A percentile compares a stretch with the other conserved stretches of the same genome.
Evolutionary conservation across 1,140 invertebrate species (phyloP).

Genomic region (Heliconius himera): DNA sequence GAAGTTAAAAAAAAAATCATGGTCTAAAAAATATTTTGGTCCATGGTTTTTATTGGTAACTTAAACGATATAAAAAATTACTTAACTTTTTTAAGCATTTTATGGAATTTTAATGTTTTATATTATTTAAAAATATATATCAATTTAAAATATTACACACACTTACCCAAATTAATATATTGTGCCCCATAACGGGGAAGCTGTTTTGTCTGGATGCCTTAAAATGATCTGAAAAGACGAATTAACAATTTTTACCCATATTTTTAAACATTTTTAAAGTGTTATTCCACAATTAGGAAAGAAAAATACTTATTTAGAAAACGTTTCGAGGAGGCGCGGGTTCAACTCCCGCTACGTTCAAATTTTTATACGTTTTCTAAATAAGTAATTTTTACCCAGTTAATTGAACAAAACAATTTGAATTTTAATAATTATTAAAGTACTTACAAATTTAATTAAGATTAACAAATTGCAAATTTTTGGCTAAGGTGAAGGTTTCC

Average conservation of each 20-base stretch:
- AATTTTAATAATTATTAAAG: background rate
- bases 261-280: too few species aligned
- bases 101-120: too few species aligned
- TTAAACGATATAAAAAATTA: too few species aligned
- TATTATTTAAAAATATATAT: background rate
- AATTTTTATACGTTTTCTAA: too few species aligned
- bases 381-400: background rate
- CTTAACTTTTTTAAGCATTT: too few species aligned
- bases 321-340: too few species aligned
- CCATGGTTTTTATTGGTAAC: too few species aligned
- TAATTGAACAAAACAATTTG: background rate
- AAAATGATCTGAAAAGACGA: conserved; percentile 38
- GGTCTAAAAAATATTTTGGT: too few species aligned
- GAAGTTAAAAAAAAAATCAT: too few species aligned
- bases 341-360: too few species aligned
- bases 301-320: too few species aligned
- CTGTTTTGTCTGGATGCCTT: conserved; percentile 22
- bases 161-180: conserved; percentile 63
- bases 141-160: background rate
- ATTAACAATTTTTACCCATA: background rate
- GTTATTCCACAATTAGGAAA: too few species aligned
- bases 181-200: conserved; percentile 68
- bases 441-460: conserved; percentile 16
- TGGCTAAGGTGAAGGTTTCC: conserved; percentile 23
- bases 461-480: conserved; percentile 26